Evolutionary conservation across 1,140 invertebrate genomes (phyloP), one percentile per base, ranked within the genome.

Genomic region (Helicoverpa zea): DNA sequence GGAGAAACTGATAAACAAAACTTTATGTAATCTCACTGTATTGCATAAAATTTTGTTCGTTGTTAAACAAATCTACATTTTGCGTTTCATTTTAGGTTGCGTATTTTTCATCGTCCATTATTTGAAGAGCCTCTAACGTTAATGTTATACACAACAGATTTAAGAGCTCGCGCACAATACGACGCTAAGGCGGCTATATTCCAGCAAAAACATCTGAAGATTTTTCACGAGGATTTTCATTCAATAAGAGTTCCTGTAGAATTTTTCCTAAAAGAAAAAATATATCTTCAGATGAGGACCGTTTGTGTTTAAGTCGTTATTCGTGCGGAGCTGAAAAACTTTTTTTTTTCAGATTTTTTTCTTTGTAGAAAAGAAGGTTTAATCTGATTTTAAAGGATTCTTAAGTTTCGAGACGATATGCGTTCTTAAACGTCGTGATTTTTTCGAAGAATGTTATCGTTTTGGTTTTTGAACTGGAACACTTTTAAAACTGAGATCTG

Each of bases 141-240:
- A 76, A 63, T 76, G 58, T 51, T 63, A 14, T 63, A 52, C 73
- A 29, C 47, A 51, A 47, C 43, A 76, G 73, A 76, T 76, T 76
- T 76, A 76, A 76, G 73, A 76, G 58, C 43, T 63, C 58, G 30
- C 58, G 51, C 43, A 63, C 43, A 76, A 63, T 51, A 63, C 56
- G 47, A 10, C 35, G 35, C 35, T 59, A 43, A 58, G 18, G 54
- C 72, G 30, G 49, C 23, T 7, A 61, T 43, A 76, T 63, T 59
- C 56, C 18, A 35, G 59, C 29, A 66, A 77, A 77, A 77, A 66
- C 75, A 66, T 66, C 51, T 66, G 51, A 66, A 64, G 14, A 77
- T 66, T 52, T 29, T 77, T 66, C 18, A 64, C 75, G 47, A 77
- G 61, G 61, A 77, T 66, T 77, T 66, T 77, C 61, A 77, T 77